A percentile compares a stretch with the other conserved stretches of the same genome.
Evolutionary conservation across 2,888 invertebrate genomes (phyloP).

Genomic region (Hypselothyrea guttata): DNA sequence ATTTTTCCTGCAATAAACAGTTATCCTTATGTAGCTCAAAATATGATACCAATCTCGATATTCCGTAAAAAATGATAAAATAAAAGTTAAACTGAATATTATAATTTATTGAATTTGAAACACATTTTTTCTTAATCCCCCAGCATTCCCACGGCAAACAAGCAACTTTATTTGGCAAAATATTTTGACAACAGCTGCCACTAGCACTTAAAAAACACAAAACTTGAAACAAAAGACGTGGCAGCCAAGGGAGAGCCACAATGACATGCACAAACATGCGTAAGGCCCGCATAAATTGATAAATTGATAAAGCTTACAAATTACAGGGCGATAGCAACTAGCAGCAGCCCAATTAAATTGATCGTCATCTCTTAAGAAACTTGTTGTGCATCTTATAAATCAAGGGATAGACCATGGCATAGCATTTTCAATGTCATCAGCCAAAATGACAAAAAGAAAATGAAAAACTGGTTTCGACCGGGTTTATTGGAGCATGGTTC

Average conservation of each 20-base stretch:
- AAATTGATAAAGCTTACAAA: conserved; percentile 71
- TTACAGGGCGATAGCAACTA: conserved; percentile 45
- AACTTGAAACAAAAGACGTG: conserved; percentile 28
- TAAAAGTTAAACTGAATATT: too few species aligned
- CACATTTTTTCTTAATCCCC: too few species aligned
- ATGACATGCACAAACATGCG: conserved; percentile 64
- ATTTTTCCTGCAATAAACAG: too few species aligned
- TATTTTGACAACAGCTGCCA: conserved; percentile 72
- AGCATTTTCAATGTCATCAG: conserved; percentile 49
- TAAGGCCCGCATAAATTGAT: conserved; percentile 54
- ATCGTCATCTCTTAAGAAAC: conserved; percentile 50
- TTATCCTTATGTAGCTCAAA: too few species aligned
- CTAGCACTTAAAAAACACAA: conserved; percentile 14
- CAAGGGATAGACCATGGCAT: conserved; percentile 30
- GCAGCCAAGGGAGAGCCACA: conserved; percentile 24
- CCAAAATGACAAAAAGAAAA: conserved; percentile 1
- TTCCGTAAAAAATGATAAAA: too few species aligned
- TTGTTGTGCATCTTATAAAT: conserved; percentile 44
- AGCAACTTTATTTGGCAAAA: conserved; percentile 11
- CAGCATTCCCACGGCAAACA: conserved; percentile 16
- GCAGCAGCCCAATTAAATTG: conserved; percentile 59
- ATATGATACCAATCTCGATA: too few species aligned
- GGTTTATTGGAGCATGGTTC: conserved; percentile 25
- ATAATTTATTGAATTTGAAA: too few species aligned
- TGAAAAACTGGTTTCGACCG: conserved; percentile 52